Conservation (phyloP, 2,797 vertebrate species). For the Sebastes variabilis region DNA sequence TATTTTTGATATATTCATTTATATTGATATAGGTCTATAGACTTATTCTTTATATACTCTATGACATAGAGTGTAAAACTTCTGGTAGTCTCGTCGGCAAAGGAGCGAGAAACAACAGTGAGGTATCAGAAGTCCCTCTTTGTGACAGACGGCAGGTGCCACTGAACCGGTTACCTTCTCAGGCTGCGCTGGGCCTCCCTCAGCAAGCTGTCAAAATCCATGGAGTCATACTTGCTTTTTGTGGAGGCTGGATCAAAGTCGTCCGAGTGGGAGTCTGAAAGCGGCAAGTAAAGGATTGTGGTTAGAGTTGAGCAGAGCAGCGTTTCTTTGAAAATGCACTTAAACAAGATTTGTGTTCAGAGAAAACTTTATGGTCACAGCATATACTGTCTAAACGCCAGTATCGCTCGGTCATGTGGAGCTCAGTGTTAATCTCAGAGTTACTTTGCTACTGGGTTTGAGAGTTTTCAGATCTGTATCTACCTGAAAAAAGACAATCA, state of each 20-base stretch:
- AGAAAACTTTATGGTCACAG: background rate
- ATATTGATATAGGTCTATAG: slow-evolving; percentile 76
- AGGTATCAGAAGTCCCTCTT: slow-evolving; percentile 90
- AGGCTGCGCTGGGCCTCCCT: slow-evolving; percentile 97
- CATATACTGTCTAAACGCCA: background rate
- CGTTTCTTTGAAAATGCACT: slow-evolving; percentile 6
- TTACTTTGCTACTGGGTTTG: no score
- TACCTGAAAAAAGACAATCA: background rate
- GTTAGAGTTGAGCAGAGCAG: slow-evolving; percentile 38
- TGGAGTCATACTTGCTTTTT: slow-evolving; percentile 99
- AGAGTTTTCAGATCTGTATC: background rate
- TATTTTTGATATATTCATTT: slow-evolving; percentile 83
- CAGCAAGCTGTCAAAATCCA: slow-evolving; percentile 99
- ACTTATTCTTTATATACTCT: slow-evolving; percentile 75
- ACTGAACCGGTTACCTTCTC: slow-evolving; percentile 92
- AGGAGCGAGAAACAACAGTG: slow-evolving; percentile 88
- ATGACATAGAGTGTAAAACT: slow-evolving; percentile 92
- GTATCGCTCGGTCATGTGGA: background rate
- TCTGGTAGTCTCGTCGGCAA: slow-evolving; percentile 88
- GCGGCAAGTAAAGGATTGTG: background rate
- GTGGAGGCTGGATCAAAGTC: slow-evolving; percentile 99
- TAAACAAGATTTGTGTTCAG: slow-evolving; percentile 1
- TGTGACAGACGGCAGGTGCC: slow-evolving; percentile 73
- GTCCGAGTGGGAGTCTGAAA: slow-evolving; percentile 95
- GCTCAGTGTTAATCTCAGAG: background rate